Evolutionary conservation across 2,888 invertebrate species (phyloP), one percentile per base, ranked within the genome.

Genomic region (Ornithoptera alexandrae): DNA sequence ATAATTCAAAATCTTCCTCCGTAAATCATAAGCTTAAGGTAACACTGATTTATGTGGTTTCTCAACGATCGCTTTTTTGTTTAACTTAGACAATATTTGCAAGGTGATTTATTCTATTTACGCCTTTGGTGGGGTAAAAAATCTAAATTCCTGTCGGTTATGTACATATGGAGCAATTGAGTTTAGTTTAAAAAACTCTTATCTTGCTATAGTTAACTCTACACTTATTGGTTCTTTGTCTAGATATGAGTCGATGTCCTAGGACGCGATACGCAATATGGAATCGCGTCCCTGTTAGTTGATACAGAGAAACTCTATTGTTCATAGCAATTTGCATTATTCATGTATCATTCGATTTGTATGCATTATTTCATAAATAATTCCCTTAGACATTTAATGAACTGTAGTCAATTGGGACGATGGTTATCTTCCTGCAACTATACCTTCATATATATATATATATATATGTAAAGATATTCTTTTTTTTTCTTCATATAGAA

Each of bases 21-120:
- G 57, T 20, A 18, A 18, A 57, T 57, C 57, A 57, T 57, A 57
- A 57, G 57, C 57, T 57, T 57, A 20, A 57, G 57, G 20, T 57
- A 57, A 57, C 57, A 53, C 5, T 57, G 57, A 57, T 57, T 50
- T 57, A 57, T 57, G 10, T 2, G 57, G 10, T n/a, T 57, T 57
- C n/a, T n/a, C 8, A 1, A 57, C 20, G 20, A 20, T 57, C 15
- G n/a, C 8, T 57, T 57, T 20, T 17, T 50, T 18, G 15, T 18
- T 50, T 18, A 50, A 15, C 17, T 18, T 10, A 39, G 39, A 10
- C 7, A 39, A 39, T 8, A 39, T 39, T 39, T 39, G 7, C 39
- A 10, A 39, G 1, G 39, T 8, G 39, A 39, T 39, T 39, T 39
- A 39, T 39, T 39, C 39, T 39, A 39, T 8, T 39, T 10, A 39